Percentiles rank a stretch among this genome's conserved stretches.
Conservation (phyloP, 2,888 invertebrate genomes). For the Gortyna flavago region DNA sequence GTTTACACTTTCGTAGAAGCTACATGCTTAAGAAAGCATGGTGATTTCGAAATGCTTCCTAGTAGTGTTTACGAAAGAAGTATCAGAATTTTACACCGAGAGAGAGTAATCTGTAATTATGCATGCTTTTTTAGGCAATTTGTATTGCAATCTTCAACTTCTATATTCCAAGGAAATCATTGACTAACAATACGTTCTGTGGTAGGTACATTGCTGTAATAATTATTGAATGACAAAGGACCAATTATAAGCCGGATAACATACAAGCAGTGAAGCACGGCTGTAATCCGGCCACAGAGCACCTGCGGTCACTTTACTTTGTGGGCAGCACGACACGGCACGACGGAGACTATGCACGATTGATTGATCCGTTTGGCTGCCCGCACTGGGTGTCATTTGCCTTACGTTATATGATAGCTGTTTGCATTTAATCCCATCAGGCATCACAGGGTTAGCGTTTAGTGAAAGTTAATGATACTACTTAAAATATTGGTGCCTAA, state of each 20-base stretch:
- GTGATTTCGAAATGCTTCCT: background rate
- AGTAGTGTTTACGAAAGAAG: background rate
- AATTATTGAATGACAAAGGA: background rate
- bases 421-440: slow-evolving; percentile 12
- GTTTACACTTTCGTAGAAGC: background rate
- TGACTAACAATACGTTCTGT: background rate
- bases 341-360: background rate
- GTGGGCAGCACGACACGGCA: background rate
- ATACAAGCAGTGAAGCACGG: background rate
- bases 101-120: background rate
- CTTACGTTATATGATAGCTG: background rate
- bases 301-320: background rate
- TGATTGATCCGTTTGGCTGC: background rate
- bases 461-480: background rate
- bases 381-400: background rate
- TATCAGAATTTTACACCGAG: background rate
- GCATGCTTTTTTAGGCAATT: background rate
- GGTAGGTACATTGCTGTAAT: background rate
- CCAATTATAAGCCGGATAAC: background rate
- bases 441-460: background rate
- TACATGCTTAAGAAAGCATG: background rate
- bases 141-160: background rate
- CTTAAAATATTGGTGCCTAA: background rate
- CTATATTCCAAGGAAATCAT: background rate
- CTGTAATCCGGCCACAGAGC: background rate